Percentiles rank a stretch among this genome's conserved stretches.
Evolutionary conservation across 92 coral and sea anemone species (phyloP).

Genomic region (Epizoanthus stellaris): DNA sequence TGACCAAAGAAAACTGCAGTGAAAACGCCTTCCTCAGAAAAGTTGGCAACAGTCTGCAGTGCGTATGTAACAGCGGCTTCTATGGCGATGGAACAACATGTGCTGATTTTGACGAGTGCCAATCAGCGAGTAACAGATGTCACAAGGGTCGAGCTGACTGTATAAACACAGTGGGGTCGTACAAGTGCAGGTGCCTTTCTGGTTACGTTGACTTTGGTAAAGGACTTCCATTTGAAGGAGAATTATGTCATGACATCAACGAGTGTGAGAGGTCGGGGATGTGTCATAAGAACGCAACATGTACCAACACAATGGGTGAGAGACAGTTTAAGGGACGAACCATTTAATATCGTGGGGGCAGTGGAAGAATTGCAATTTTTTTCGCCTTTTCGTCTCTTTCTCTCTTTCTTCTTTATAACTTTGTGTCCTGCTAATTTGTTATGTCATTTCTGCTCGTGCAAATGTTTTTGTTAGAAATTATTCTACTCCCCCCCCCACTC

Average conservation of each 20-base stretch:
- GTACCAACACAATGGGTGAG: slow-evolving; percentile 72
- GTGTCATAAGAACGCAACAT: slow-evolving; percentile 63
- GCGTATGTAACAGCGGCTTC: slow-evolving; percentile 74
- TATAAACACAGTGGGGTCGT: slow-evolving; percentile 67
- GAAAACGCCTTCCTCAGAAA: slow-evolving; percentile 55
- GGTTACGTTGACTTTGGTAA: slow-evolving; percentile 42
- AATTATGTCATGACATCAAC: slow-evolving; percentile 58
- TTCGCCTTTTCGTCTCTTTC: too few relatives aligned
- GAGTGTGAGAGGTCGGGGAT: slow-evolving; percentile 57
- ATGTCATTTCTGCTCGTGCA: too few relatives aligned
- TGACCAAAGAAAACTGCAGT: slow-evolving; percentile 69
- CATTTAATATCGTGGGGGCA: neutral
- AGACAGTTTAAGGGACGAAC: too few relatives aligned
- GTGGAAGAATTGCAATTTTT: too few relatives aligned
- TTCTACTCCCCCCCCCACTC: too few relatives aligned
- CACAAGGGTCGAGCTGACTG: slow-evolving; percentile 37
- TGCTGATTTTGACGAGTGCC: slow-evolving; percentile 72
- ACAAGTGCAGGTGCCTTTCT: slow-evolving; percentile 55
- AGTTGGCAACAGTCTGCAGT: slow-evolving; percentile 49
- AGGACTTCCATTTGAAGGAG: neutral
- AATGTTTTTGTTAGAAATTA: too few relatives aligned
- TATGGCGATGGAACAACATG: slow-evolving; percentile 71
- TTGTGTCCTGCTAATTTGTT: too few relatives aligned
- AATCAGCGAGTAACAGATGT: neutral
- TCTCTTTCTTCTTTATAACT: too few relatives aligned